Evolutionary conservation across 2,888 invertebrate genomes (phyloP).

Genomic region (Caenorhabditis macrosperma): DNA sequence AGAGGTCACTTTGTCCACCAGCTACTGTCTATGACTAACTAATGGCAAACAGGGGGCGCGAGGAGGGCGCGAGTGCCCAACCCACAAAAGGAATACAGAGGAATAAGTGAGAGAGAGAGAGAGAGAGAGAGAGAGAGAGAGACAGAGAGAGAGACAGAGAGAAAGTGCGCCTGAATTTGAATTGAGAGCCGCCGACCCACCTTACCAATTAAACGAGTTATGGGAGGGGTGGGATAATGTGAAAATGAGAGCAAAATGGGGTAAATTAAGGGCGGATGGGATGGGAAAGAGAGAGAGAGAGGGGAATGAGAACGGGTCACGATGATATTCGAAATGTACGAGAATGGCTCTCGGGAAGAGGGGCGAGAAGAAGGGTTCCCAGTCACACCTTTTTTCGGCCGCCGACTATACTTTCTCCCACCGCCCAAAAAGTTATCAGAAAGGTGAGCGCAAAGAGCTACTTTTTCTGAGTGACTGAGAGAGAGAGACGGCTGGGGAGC

Average conservation of each 20-base stretch:
- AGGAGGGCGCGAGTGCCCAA: background rate
- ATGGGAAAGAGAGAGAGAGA: background rate
- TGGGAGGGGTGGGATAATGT: background rate
- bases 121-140: no score
- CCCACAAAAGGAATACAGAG: background rate
- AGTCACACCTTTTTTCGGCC: background rate
- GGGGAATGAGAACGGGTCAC: no score
- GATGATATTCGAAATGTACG: no score
- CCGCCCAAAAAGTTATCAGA: background rate
- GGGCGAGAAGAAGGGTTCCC: background rate
- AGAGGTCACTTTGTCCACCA: no score
- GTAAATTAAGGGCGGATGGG: background rate
- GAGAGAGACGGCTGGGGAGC: no score
- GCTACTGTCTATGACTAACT: slow-evolving; percentile 45
- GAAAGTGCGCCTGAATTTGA: background rate
- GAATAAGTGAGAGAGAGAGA: no score
- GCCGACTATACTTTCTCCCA: background rate
- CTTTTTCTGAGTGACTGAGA: no score
- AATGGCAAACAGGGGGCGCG: slow-evolving; percentile 12
- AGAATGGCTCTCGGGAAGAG: no score
- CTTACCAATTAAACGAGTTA: background rate
- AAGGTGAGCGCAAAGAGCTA: background rate
- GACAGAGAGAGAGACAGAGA: background rate
- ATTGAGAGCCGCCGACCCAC: background rate
- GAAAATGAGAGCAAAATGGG: background rate